These are phyloP conservation scores for Rhabdomys dilectus DNA, from an alignment of 2,113 vertebrate species.

Conservation along the genomic window DNA sequence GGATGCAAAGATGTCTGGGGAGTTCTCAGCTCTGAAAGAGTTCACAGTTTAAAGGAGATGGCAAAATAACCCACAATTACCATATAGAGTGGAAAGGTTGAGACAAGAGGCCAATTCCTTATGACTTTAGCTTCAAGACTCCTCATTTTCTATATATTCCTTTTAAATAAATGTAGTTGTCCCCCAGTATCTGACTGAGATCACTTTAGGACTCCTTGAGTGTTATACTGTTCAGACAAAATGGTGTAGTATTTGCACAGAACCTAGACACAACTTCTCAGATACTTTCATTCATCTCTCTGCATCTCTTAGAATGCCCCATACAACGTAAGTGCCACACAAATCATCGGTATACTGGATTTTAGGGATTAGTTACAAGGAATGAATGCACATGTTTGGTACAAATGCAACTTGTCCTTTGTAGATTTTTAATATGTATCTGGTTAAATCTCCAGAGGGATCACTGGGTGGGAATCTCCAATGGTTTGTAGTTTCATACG, in stretches of 20 bases:
- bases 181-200: not conserved
- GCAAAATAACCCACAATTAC: not conserved
- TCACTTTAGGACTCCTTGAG: not conserved
- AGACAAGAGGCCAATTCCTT: not conserved
- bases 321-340: not conserved
- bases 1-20: not conserved
- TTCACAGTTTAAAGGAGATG: not conserved
- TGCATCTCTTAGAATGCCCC: not conserved
- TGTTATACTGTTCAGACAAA: not conserved
- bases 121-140: not conserved
- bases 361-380: not conserved
- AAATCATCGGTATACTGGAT: not conserved
- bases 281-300: not conserved
- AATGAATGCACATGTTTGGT: not conserved
- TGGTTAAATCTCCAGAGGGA: not conserved
- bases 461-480: too few relatives aligned
- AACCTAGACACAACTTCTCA: not conserved
- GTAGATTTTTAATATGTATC: not conserved
- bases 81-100: not conserved
- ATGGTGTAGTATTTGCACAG: not conserved
- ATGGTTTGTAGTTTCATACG: not conserved
- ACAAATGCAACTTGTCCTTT: not conserved
- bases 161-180: not conserved
- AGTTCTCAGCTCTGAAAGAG: not conserved
- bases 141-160: not conserved